Evolutionary conservation across 2,113 vertebrate genomes (phyloP).

Genomic region (Clarias gariepinus): DNA sequence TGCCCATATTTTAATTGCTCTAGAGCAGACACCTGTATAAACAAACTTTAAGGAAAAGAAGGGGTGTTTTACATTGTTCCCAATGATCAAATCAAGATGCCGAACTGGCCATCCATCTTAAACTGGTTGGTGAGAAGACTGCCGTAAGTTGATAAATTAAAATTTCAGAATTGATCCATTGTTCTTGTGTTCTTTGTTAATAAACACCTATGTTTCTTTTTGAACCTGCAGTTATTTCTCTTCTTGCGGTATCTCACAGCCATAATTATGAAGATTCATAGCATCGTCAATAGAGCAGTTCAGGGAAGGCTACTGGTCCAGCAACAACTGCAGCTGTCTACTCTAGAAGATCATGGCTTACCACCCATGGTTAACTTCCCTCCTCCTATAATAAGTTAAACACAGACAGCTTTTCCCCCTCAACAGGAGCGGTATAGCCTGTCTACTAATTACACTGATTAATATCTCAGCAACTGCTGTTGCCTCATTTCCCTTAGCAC

Average conservation of each 20-base stretch:
- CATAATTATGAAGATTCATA: background rate
- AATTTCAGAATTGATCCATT: background rate
- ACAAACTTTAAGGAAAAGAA: background rate
- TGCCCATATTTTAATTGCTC: background rate
- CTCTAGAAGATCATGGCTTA: background rate
- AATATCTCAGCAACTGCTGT: background rate
- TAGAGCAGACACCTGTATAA: background rate
- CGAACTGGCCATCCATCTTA: too few relatives aligned
- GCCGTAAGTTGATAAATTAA: background rate
- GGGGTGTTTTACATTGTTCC: background rate
- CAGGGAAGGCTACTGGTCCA: background rate
- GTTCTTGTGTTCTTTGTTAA: background rate
- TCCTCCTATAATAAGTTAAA: background rate
- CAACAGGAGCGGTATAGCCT: background rate
- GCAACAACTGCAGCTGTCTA: background rate
- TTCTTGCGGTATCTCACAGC: background rate
- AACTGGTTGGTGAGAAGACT: background rate
- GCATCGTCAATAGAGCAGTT: background rate
- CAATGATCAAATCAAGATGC: too few relatives aligned
- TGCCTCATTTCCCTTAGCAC: background rate
- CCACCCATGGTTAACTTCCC: background rate
- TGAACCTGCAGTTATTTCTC: background rate
- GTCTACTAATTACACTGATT: background rate
- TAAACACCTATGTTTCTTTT: background rate
- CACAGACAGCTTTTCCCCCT: background rate